Conservation (phyloP, 1,140 invertebrate species). For the Himalopsyche phryganea region DNA sequence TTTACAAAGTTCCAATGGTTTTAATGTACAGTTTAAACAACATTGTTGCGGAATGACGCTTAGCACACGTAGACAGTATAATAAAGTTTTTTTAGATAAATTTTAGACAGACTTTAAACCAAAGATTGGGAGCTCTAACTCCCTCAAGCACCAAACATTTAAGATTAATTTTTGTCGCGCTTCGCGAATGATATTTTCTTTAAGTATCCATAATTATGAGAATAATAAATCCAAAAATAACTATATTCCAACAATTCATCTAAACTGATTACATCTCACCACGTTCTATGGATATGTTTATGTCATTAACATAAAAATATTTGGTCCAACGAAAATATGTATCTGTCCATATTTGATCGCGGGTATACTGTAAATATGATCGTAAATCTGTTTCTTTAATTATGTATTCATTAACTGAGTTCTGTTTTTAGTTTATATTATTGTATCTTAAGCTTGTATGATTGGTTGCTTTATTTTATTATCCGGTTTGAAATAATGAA, state of each 20-base stretch:
- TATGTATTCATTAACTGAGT: conserved; percentile 25
- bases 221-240: conserved; percentile 37
- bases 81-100: conserved; percentile 29
- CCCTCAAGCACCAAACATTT: conserved; percentile 33
- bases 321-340: conserved; percentile 51
- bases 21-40: conserved; percentile 28
- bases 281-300: conserved; percentile 41
- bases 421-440: conserved; percentile 27
- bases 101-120: conserved; percentile 36
- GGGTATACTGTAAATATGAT: conserved; percentile 36
- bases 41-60: conserved; percentile 21
- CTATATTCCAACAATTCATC: conserved; percentile 43
- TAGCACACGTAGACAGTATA: conserved; percentile 21
- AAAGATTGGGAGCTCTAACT: conserved; percentile 33
- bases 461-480: conserved; percentile 27
- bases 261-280: conserved; percentile 43
- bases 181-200: conserved; percentile 26
- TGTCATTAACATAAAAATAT: conserved; percentile 36
- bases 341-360: conserved; percentile 38
- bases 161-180: conserved; percentile 31
- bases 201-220: conserved; percentile 21
- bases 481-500: conserved; percentile 29
- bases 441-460: conserved; percentile 32
- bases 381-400: conserved; percentile 21
- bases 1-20: conserved; percentile 36